Evolutionary conservation across 64 coral and sea anemone species (phyloP), one percentile per base, ranked within the genome.

Genomic region (Porites lutea): DNA sequence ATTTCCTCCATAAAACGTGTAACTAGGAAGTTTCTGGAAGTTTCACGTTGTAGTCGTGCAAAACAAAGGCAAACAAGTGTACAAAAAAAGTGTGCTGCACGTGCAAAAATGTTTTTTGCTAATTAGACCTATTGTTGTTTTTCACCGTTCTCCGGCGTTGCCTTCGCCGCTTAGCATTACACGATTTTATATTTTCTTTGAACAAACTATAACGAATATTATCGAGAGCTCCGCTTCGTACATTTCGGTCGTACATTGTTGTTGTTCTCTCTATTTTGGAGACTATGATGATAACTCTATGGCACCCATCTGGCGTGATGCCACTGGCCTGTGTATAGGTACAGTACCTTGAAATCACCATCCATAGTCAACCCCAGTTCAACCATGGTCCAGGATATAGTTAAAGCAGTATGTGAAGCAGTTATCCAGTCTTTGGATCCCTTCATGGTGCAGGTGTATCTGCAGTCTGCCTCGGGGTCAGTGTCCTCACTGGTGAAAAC

Each of bases 351-450:
- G 8, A 71, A 19, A 71, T 71, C 68, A 71, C 7, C 68, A 71
- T 71, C 68, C 19, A 23, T 71, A 27, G 68, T 21, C 68, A 71
- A n/a, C 68, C 68, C 68, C 68, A 71, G 37, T 71, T n/a, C 68
- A 71, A 71, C 68, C 68, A 71, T 37, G 21, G 27, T 71, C 68
- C 68, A 71, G 68, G 68, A 22, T 22, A 71, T 71, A 27, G 68
- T 20, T 20, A 71, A 21, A 71, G 68, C 68, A 27, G 68, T 71
- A n/a, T 71, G 20, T 6, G 16, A 71, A 71, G 68, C 68, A 71
- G 22, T 71, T n/a, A 71, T 71, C 68, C 68, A 71, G 68, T 71
- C 68, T 71, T 27, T 71, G n/a, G 37, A 22, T 22, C 68, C n/a
- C 68, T 71, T 71, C 37, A 71, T 71, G 19, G 27, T 71, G 27